Conservation (phyloP, 2,888 invertebrate species). For the Protonemura montana region DNA sequence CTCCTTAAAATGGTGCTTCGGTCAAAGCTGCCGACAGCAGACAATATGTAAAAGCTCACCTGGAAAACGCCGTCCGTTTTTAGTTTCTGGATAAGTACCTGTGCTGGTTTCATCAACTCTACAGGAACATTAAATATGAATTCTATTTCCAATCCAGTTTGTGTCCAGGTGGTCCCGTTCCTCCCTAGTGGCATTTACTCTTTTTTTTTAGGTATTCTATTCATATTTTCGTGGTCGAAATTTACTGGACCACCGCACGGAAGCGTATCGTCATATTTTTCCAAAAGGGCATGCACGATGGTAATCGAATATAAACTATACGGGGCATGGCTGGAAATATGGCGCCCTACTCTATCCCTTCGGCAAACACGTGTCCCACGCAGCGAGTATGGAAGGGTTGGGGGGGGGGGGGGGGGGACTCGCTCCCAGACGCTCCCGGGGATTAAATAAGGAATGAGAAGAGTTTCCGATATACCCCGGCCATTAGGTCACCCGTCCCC, state of each 20-base stretch:
- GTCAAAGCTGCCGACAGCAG: too few relatives aligned
- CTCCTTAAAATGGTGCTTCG: background rate
- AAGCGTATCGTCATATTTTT: background rate
- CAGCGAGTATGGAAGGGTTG: background rate
- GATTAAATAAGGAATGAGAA: slow-evolving; percentile 37
- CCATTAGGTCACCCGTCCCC: slow-evolving; percentile 23
- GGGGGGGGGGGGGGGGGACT: too few relatives aligned
- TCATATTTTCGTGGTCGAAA: background rate
- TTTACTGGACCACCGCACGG: background rate
- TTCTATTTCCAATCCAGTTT: too few relatives aligned
- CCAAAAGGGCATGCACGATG: background rate
- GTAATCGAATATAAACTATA: slow-evolving; percentile 16
- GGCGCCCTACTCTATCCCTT: background rate
- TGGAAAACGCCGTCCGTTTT: too few relatives aligned
- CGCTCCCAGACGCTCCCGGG: slow-evolving; percentile 16
- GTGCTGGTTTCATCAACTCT: too few relatives aligned
- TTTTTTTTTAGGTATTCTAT: background rate
- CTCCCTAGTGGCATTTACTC: too few relatives aligned
- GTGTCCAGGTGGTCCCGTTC: too few relatives aligned
- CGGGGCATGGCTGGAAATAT: background rate
- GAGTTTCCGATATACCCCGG: slow-evolving; percentile 24
- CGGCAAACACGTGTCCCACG: background rate
- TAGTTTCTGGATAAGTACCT: too few relatives aligned
- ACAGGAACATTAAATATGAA: too few relatives aligned
- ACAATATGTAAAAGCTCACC: too few relatives aligned